Base-by-base conservation (phyloP, 2,113 vertebrate species). In the Anguilla rostrata region DNA sequence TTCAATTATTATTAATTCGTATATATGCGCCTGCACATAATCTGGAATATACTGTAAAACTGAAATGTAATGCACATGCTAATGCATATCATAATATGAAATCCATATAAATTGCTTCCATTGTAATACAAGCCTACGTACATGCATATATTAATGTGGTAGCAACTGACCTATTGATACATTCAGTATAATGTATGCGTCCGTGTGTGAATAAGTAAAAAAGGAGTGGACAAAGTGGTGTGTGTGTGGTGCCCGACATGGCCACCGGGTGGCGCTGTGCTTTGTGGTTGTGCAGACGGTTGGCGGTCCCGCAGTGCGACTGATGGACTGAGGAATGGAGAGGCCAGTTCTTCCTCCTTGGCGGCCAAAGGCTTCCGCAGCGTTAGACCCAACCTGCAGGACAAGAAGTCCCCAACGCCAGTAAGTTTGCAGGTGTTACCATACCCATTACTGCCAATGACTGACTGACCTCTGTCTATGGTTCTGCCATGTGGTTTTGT, bases 341-440 rank as follows among this genome's bases (percentile, higher is more conserved):
- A 98, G 78, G 91, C 95, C 56, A 92, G 94, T 92, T 96, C 93
- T 92, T 98, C 97, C 60, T 98, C 98, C 92, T 97, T 99, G 89
- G 96, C 97, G 90, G 97, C 97, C 90, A 99, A 99, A 96, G 98
- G 98, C 57, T 99, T 99, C 92, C 96, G 98, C 92, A 99, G 98
- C 0, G 97, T 99, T 91, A 96, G 96, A 86, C 98, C 98, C 90
- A 98, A 97, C 89, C 95, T 99, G 0, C 97, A 98, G 92, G 98
- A 99, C 87, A 98, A 97, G 93, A 98, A 95, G 91, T 97, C 98
- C 11, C 95, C 97, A 84, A 92, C 95, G 88, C 97, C 96, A 97
- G 98, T 99, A 97, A 96, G 71, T 53, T 63, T 1, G 29, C 4
- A 81, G 81, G 26, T n/a, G 20, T 60, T 60, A 18, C 56, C 12